Evolutionary conservation across 2,888 invertebrate species (phyloP).

Genomic region (Stenichneumon culpator): DNA sequence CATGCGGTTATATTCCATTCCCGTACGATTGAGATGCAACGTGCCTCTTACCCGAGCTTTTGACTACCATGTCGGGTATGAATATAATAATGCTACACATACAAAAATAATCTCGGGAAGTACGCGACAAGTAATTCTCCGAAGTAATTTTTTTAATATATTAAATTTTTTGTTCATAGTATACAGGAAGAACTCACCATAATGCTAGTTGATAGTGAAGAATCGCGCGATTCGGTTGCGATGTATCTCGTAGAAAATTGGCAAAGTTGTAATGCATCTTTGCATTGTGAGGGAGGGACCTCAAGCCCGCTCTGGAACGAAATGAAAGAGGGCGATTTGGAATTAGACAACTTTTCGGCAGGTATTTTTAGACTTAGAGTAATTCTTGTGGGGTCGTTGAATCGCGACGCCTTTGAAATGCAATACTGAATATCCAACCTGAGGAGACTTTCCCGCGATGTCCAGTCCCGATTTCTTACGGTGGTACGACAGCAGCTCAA

Average conservation of each 20-base stretch:
- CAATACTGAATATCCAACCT: constrained; percentile 86
- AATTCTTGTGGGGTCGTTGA: background rate
- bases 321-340: constrained; percentile 30
- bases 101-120: background rate
- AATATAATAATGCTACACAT: background rate
- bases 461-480: constrained; percentile 92
- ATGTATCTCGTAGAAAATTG: constrained; percentile 93
- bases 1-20: constrained; percentile 14
- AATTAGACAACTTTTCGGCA: background rate
- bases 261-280: constrained; percentile 97
- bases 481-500: constrained; percentile 89
- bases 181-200: constrained; percentile 87
- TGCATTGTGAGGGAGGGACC: constrained; percentile 93
- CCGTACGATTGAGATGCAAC: background rate
- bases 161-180: background rate
- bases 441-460: constrained; percentile 91
- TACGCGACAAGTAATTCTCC: background rate
- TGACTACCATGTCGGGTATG: background rate
- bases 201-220: constrained; percentile 93
- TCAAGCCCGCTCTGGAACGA: constrained; percentile 91
- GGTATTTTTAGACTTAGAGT: background rate
- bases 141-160: background rate
- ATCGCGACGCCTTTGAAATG: background rate
- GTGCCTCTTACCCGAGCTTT: background rate
- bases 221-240: constrained; percentile 90